Conservation (phyloP, 1,140 invertebrate species). For the Apis laboriosa region DNA sequence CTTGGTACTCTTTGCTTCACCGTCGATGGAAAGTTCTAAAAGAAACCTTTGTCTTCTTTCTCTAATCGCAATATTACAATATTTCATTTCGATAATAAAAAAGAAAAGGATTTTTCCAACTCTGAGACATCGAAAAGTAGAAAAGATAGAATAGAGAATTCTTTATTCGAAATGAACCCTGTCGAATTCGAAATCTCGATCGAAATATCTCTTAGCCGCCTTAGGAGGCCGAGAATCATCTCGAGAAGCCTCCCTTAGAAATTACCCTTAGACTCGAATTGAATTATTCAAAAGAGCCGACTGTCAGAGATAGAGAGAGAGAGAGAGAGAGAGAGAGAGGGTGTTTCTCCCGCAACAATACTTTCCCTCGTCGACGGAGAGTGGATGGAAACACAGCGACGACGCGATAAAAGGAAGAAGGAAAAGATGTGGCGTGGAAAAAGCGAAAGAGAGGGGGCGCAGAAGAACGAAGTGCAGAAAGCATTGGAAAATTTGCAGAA, state of each 20-base stretch:
- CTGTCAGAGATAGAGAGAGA: too few relatives aligned
- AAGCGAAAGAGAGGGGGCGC: too few relatives aligned
- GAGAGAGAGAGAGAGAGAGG: too few relatives aligned
- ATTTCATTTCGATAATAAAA: background rate
- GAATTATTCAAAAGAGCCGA: constrained; percentile 8
- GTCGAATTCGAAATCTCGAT: too few relatives aligned
- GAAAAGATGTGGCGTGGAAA: too few relatives aligned
- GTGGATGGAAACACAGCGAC: background rate
- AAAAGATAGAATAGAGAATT: too few relatives aligned
- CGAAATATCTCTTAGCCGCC: too few relatives aligned
- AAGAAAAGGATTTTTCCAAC: background rate
- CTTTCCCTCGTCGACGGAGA: background rate
- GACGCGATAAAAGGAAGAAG: too few relatives aligned
- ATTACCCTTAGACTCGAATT: constrained; percentile 6
- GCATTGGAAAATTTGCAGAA: constrained; percentile 6
- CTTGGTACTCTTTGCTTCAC: constrained; percentile 1
- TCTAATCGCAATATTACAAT: constrained; percentile 23
- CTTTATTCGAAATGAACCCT: too few relatives aligned
- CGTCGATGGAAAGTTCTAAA: background rate
- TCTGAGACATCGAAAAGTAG: background rate
- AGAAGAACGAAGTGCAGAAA: background rate
- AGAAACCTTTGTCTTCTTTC: constrained; percentile 2
- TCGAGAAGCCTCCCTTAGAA: background rate
- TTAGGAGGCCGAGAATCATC: background rate
- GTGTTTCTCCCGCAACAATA: background rate